phyloP scores from a whole-genome alignment of 2,797 vertebrate species.

The Sorex maritimensis region DNA sequence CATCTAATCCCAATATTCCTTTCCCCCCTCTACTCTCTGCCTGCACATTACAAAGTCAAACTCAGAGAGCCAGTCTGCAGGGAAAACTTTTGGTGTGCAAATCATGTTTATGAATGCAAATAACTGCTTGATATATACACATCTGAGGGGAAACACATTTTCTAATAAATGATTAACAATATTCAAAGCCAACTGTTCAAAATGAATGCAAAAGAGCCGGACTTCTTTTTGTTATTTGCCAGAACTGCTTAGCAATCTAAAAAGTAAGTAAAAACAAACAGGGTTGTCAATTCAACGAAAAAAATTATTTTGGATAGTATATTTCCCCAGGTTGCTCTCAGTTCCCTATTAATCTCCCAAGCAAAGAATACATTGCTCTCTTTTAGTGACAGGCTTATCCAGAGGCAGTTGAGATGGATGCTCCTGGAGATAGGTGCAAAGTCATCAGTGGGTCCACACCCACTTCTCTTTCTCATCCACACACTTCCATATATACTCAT shows the following conservation, averaged over 20 bases:
- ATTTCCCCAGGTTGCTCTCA: slow-evolving; percentile 1
- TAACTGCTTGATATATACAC: slow-evolving; percentile 29
- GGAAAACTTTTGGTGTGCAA: not conserved
- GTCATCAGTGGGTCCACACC: no score
- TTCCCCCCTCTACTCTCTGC: not conserved
- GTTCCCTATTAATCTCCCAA: not conserved
- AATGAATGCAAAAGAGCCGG: slow-evolving; percentile 3
- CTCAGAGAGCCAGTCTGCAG: not conserved
- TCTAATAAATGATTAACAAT: slow-evolving; percentile 68
- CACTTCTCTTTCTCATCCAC: no score
- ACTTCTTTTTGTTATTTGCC: slow-evolving; percentile 30
- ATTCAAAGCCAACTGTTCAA: slow-evolving; percentile 45
- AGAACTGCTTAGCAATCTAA: slow-evolving; percentile 36
- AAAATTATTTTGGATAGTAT: slow-evolving; percentile 37
- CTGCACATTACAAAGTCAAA: slow-evolving; percentile 55
- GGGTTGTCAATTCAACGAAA: slow-evolving; percentile 7
- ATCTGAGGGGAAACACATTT: slow-evolving; percentile 27
- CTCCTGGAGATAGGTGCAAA: not conserved
- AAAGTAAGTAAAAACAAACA: slow-evolving; percentile 31
- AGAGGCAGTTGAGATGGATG: not conserved
- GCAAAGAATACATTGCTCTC: not conserved
- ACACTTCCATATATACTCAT: no score
- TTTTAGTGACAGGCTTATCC: not conserved
- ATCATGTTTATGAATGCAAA: slow-evolving; percentile 12
- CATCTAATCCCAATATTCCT: not conserved